Conservation (phyloP, 30 jellyfish, hydroid and myxozoan species). For the Mastigias papua region DNA sequence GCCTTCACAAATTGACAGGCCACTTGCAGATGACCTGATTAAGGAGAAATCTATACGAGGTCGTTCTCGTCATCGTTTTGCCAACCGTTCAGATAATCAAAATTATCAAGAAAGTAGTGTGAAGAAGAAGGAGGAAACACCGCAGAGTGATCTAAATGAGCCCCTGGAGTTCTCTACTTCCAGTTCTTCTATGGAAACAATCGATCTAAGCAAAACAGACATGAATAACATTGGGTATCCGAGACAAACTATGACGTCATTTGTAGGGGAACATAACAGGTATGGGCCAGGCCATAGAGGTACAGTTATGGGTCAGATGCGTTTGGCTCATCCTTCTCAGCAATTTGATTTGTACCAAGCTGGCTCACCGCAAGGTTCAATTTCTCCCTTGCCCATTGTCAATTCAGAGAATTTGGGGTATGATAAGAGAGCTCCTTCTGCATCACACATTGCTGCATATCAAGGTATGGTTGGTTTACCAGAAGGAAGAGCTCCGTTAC, state of each 20-base stretch:
- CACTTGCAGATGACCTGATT: conserved; percentile 39
- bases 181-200: not conserved
- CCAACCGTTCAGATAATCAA: not conserved
- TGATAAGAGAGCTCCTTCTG: not conserved
- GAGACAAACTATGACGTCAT: not conserved
- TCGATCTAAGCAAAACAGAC: not conserved
- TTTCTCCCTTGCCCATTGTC: conserved; percentile 1
- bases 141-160: conserved; percentile 39
- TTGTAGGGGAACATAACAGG: not conserved
- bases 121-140: not conserved
- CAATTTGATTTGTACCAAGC: not conserved
- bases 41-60: conserved; percentile 36
- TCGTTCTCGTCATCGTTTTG: conserved; percentile 12
- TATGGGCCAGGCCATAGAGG: conserved; percentile 41
- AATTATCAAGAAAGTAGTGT: not conserved
- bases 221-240: not conserved
- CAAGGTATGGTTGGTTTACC: not conserved
- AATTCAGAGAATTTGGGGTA: conserved; percentile 6
- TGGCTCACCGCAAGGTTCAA: conserved; percentile 19
- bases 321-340: conserved; percentile 33
- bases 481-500: conserved; percentile 1
- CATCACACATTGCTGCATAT: not conserved
- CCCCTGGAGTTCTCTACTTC: conserved; percentile 47
- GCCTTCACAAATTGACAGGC: conserved; percentile 82
- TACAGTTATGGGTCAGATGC: conserved; percentile 20